Evolutionary conservation across 2,888 invertebrate species (phyloP).

Genomic region (Lymantria monacha): DNA sequence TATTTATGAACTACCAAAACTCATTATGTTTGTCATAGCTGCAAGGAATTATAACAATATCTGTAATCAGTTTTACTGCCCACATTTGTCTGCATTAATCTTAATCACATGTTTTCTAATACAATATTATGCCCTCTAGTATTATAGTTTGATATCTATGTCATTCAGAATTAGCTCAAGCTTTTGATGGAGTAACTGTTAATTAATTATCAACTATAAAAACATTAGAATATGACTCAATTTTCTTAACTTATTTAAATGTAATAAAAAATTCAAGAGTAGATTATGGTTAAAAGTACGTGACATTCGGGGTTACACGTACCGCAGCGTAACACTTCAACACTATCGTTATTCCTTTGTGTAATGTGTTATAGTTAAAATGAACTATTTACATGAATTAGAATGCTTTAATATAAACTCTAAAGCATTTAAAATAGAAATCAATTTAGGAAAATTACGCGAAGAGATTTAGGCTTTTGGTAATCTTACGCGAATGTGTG

Average conservation of each 20-base stretch:
- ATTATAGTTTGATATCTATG: constrained; percentile 24
- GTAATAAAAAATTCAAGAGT: constrained; percentile 48
- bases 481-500: constrained; percentile 51
- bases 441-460: constrained; percentile 20
- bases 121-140: constrained; percentile 37
- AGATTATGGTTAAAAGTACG: constrained; percentile 52
- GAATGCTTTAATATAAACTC: constrained; percentile 11
- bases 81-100: constrained; percentile 36
- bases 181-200: constrained; percentile 20
- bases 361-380: constrained; percentile 29
- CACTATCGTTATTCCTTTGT: constrained; percentile 62
- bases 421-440: constrained; percentile 21
- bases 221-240: constrained; percentile 15
- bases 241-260: constrained; percentile 27
- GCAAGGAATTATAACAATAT: constrained; percentile 33
- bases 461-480: constrained; percentile 43
- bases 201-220: constrained; percentile 28
- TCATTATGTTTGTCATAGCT: constrained; percentile 30
- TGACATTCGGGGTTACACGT: constrained; percentile 68
- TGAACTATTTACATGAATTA: constrained; percentile 19
- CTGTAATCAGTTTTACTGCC: constrained; percentile 31
- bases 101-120: constrained; percentile 39
- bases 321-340: constrained; percentile 56
- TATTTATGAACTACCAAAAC: constrained; percentile 30
- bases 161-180: constrained; percentile 22